Evolutionary conservation across 2,113 vertebrate species (phyloP).

Genomic region (Pelusios castaneus): DNA sequence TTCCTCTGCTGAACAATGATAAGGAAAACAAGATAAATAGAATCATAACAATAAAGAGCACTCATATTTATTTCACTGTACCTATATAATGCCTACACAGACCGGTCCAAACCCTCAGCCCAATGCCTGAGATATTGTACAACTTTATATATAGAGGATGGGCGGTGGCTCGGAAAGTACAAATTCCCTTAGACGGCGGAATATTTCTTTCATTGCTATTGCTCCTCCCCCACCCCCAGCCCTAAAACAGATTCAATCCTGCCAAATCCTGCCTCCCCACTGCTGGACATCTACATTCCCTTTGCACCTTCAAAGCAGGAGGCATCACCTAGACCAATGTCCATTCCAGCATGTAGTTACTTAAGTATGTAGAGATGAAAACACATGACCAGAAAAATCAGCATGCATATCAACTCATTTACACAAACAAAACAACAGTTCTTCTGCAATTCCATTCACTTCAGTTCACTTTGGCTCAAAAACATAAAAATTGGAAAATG

Average conservation of each 20-base stretch:
- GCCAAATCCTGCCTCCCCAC: not conserved
- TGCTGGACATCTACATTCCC: not conserved
- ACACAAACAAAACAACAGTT: not conserved
- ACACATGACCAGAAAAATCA: not conserved
- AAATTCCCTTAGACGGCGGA: not conserved
- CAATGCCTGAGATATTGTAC: not conserved
- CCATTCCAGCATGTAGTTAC: not conserved
- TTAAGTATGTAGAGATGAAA: not conserved
- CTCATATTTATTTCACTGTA: too few species aligned
- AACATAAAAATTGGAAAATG: not conserved
- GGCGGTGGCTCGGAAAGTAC: not conserved
- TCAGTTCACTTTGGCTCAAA: not conserved
- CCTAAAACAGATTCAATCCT: not conserved
- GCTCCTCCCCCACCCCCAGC: not conserved
- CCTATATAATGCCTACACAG: too few species aligned
- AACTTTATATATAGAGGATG: not conserved
- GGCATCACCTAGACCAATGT: not conserved
- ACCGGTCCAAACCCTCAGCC: fast-evolving
- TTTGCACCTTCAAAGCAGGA: not conserved
- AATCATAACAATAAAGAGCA: not conserved
- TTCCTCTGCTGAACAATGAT: not conserved
- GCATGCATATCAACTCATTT: not conserved
- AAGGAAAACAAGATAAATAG: fast-evolving
- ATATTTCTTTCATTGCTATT: not conserved
- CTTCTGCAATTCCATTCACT: not conserved